Evolutionary conservation across 2,888 invertebrate species (phyloP).

Genomic region (Polymixis flavicincta): DNA sequence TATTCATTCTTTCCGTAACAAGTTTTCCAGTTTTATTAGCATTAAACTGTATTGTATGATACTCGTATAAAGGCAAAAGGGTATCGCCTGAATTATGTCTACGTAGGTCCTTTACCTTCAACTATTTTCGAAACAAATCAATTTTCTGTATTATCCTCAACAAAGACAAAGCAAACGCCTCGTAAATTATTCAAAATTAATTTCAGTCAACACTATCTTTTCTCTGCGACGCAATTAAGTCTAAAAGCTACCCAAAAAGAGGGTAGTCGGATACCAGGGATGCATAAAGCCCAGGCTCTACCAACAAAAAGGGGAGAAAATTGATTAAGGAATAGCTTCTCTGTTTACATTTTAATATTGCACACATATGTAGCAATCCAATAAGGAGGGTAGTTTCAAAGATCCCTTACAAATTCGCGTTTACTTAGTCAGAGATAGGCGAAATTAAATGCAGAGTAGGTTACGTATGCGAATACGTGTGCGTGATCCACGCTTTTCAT

Average conservation of each 20-base stretch:
- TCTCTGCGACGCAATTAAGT: constrained; percentile 54
- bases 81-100: background rate
- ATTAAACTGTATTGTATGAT: background rate
- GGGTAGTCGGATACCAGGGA: constrained; percentile 45
- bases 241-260: constrained; percentile 55
- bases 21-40: background rate
- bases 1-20: background rate
- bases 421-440: constrained; percentile 36
- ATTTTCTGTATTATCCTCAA: constrained; percentile 6
- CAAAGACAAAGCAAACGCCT: constrained; percentile 1
- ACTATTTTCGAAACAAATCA: background rate
- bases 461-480: background rate
- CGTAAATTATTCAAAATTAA: constrained; percentile 52
- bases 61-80: background rate
- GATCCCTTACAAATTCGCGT: constrained; percentile 27
- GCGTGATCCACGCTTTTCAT: constrained; percentile 13
- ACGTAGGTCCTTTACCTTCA: background rate
- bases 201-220: constrained; percentile 54
- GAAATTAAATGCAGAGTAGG: constrained; percentile 50
- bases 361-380: constrained; percentile 49
- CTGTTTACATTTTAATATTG: constrained; percentile 63
- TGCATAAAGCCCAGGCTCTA: constrained; percentile 52
- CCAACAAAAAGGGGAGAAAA: constrained; percentile 62
- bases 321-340: constrained; percentile 62
- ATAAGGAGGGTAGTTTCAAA: constrained; percentile 48